Percentiles rank a stretch among this genome's conserved stretches.
These are phyloP conservation scores for Tolmerus cingulatus DNA, from an alignment of 2,888 invertebrate species.

Conservation along the genomic window DNA sequence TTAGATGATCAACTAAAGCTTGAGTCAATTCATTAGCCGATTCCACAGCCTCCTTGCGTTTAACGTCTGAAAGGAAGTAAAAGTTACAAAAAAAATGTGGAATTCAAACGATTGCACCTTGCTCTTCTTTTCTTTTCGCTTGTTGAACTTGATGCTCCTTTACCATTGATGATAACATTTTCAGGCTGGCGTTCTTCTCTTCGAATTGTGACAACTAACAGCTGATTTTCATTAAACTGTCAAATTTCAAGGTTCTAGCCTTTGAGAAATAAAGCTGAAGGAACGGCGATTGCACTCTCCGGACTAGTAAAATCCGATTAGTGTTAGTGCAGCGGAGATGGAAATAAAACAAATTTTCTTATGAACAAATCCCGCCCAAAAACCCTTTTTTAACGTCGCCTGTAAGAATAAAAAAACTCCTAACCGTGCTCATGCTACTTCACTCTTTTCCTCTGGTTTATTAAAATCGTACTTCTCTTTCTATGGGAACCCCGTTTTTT, in stretches of 20 bases:
- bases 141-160: slow-evolving; percentile 89
- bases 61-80: slow-evolving; percentile 75
- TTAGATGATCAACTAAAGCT: slow-evolving; percentile 94
- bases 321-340: too few relatives aligned
- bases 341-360: too few relatives aligned
- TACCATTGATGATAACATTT: slow-evolving; percentile 84
- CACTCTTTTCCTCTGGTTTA: too few relatives aligned
- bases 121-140: slow-evolving; percentile 78
- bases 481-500: too few relatives aligned
- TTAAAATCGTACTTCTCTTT: too few relatives aligned
- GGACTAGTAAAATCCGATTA: too few relatives aligned
- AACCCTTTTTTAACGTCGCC: too few relatives aligned
- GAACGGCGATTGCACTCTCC: too few relatives aligned
- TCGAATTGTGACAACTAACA: not conserved
- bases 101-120: slow-evolving; percentile 67
- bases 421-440: too few relatives aligned
- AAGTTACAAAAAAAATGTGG: not conserved
- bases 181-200: not conserved
- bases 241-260: not conserved
- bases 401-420: too few relatives aligned
- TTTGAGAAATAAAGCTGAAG: too few relatives aligned
- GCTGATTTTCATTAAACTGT: not conserved
- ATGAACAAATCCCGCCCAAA: too few relatives aligned
- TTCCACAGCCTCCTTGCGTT: slow-evolving; percentile 90
- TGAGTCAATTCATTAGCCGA: slow-evolving; percentile 94